phyloP scores from a whole-genome alignment of 2,113 vertebrate species.

The Sorex araneus region DNA sequence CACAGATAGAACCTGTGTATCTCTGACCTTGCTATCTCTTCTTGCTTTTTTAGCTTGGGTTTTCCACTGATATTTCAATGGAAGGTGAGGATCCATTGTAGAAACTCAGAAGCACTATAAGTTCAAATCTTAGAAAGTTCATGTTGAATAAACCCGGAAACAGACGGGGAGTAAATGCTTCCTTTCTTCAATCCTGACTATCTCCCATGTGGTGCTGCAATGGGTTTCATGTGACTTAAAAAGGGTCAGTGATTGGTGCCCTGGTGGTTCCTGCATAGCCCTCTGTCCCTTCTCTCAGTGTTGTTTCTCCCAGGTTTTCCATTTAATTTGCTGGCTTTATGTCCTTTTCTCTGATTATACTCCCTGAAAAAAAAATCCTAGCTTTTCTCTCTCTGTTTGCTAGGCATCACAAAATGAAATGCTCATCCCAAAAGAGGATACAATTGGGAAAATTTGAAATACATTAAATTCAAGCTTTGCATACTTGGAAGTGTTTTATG shows the following conservation, averaged over 20 bases:
- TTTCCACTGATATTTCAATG: not conserved
- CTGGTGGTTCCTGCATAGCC: not conserved
- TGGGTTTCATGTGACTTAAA: not conserved
- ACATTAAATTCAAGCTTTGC: not conserved
- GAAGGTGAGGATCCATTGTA: too few species aligned
- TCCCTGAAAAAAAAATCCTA: not conserved
- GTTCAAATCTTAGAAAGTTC: not conserved
- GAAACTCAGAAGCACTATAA: not conserved
- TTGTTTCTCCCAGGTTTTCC: not conserved
- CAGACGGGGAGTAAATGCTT: not conserved
- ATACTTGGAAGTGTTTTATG: conserved; percentile 2
- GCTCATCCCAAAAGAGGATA: not conserved
- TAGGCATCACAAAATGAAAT: not conserved
- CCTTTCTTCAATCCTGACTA: not conserved
- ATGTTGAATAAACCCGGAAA: not conserved
- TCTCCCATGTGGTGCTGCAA: not conserved
- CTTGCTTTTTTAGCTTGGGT: not conserved
- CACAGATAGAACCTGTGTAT: too few species aligned
- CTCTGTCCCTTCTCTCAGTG: not conserved
- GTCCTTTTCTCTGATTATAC: not conserved
- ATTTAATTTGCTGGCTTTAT: not conserved
- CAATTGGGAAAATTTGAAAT: not conserved
- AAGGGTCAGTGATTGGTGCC: not conserved
- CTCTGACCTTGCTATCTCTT: too few species aligned
- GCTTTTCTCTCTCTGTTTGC: conserved; percentile 48